Percentiles rank a stretch among this genome's conserved stretches.
phyloP scores from a whole-genome alignment of 2,888 invertebrate species.

The Phyllotreta cruciferae region DNA sequence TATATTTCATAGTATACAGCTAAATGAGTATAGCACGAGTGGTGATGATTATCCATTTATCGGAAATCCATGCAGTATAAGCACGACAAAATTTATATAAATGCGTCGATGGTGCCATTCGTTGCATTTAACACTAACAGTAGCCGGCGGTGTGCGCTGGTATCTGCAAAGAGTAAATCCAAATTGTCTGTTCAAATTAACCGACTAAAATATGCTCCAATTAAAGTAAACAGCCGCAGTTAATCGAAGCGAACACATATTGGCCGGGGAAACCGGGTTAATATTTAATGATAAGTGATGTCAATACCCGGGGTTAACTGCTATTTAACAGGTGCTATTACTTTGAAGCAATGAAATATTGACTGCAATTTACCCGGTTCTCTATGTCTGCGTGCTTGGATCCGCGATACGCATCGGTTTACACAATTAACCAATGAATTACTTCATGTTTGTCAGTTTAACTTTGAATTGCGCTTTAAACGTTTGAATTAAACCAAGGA shows the following conservation, averaged over 20 bases:
- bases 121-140: conserved; percentile 32
- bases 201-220: conserved; percentile 55
- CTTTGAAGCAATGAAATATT: conserved; percentile 50
- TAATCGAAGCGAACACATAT: conserved; percentile 58
- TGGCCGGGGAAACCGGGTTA: conserved; percentile 55
- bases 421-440: conserved; percentile 34
- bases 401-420: conserved; percentile 36
- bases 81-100: conserved; percentile 36
- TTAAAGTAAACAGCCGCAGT: conserved; percentile 57
- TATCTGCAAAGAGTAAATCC: conserved; percentile 43
- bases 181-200: conserved; percentile 46
- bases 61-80: conserved; percentile 32
- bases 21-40: conserved; percentile 20
- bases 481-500: too few species aligned
- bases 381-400: conserved; percentile 40
- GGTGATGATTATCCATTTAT: conserved; percentile 34
- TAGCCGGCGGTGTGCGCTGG: conserved; percentile 23
- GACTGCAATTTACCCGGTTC: conserved; percentile 41
- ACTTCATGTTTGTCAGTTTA: conserved; percentile 23
- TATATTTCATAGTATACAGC: not conserved
- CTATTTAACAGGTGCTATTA: conserved; percentile 57
- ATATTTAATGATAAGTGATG: conserved; percentile 60
- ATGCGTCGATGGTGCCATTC: conserved; percentile 33
- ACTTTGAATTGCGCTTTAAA: conserved; percentile 17
- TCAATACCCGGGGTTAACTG: conserved; percentile 57